Conservation (phyloP, 2,888 invertebrate species). For the Flabesymbios commensalis region DNA sequence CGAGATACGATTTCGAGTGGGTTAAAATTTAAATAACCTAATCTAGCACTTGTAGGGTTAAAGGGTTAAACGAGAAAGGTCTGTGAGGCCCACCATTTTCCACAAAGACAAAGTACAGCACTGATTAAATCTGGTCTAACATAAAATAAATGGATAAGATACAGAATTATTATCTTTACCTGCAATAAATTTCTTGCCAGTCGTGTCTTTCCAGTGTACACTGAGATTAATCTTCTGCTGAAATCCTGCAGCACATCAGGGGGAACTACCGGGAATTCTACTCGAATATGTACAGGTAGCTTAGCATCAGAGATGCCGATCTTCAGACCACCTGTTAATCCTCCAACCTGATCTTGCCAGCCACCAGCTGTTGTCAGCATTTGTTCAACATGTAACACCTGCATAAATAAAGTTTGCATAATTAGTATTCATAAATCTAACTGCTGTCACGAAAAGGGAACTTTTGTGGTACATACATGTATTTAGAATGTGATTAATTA, state of each 20-base stretch:
- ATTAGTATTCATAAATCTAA: too few species aligned
- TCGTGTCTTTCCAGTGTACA: slow-evolving; percentile 66
- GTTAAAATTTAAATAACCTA: too few species aligned
- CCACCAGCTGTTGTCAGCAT: slow-evolving; percentile 67
- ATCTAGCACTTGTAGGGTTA: too few species aligned
- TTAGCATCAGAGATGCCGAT: slow-evolving; percentile 55
- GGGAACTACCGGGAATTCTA: slow-evolving; percentile 46
- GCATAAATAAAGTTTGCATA: slow-evolving; percentile 7
- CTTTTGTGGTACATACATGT: too few species aligned
- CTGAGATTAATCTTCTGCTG: slow-evolving; percentile 61
- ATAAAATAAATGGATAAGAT: neutral
- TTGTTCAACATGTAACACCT: slow-evolving; percentile 65
- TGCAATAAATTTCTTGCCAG: slow-evolving; percentile 66
- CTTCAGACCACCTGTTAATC: slow-evolving; percentile 62
- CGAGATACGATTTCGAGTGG: too few species aligned
- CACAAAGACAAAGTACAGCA: neutral
- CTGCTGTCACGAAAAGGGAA: too few species aligned
- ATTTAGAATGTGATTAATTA: too few species aligned
- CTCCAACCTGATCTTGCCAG: slow-evolving; percentile 67
- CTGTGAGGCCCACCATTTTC: too few species aligned
- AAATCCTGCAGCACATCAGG: slow-evolving; percentile 49
- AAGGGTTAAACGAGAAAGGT: too few species aligned
- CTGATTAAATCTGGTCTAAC: neutral
- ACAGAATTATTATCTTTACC: slow-evolving; percentile 36
- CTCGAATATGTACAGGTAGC: slow-evolving; percentile 56